Evolutionary conservation across 2,888 invertebrate genomes (phyloP).

Genomic region (Catocala sponsa): DNA sequence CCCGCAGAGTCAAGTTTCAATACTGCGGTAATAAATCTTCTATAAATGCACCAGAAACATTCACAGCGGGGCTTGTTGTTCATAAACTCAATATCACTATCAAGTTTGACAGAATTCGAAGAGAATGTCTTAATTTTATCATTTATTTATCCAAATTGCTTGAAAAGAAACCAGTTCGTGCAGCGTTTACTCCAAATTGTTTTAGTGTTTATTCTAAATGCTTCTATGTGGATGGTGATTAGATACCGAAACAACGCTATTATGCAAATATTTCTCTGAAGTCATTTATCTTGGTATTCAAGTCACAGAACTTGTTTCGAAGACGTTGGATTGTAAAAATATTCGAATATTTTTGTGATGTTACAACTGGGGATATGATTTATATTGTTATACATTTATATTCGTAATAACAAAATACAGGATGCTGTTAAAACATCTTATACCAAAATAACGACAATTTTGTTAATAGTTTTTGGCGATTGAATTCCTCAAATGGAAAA

Average conservation of each 20-base stretch:
- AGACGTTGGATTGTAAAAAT: constrained; percentile 21
- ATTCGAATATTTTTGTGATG: constrained; percentile 6
- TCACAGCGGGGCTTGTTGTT: constrained; percentile 60
- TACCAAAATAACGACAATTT: no score
- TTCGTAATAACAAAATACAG: background rate
- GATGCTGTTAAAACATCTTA: no score
- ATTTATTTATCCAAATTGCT: constrained; percentile 40
- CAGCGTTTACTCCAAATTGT: constrained; percentile 46
- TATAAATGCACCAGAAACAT: constrained; percentile 61
- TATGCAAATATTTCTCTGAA: constrained; percentile 62
- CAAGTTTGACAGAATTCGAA: constrained; percentile 54
- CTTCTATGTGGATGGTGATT: constrained; percentile 40
- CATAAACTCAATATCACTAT: constrained; percentile 61
- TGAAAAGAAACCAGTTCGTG: constrained; percentile 49
- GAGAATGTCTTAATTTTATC: constrained; percentile 62
- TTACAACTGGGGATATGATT: background rate
- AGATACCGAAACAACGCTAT: constrained; percentile 57
- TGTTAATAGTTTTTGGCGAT: no score
- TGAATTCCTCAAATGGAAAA: no score
- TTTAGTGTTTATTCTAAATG: constrained; percentile 38
- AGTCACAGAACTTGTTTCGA: constrained; percentile 53
- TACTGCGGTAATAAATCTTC: constrained; percentile 61
- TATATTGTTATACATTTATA: background rate
- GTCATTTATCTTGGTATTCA: constrained; percentile 54
- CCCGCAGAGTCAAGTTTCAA: constrained; percentile 62